phyloP scores from a whole-genome alignment of 2,888 invertebrate species.

The Physocephala rufipes region DNA sequence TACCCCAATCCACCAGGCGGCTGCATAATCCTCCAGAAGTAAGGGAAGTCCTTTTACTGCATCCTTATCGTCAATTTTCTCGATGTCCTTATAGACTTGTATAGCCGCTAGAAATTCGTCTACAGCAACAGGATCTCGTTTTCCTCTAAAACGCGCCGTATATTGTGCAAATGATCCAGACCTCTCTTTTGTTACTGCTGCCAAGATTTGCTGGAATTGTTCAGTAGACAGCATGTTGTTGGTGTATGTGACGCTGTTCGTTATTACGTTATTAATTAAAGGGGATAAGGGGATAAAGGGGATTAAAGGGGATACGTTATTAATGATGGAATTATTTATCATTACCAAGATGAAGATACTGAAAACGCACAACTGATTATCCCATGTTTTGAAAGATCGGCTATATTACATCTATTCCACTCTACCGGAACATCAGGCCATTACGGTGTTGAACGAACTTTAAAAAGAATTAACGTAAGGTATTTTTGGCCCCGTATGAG shows the following conservation, averaged over 20 bases:
- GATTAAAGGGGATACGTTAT: constrained; percentile 1
- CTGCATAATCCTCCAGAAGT: constrained; percentile 41
- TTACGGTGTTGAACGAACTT: too few relatives aligned
- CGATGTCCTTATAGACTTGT: constrained; percentile 41
- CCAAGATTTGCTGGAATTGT: constrained; percentile 29
- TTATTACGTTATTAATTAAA: too few relatives aligned
- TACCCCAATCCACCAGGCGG: constrained; percentile 45
- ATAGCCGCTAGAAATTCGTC: constrained; percentile 40
- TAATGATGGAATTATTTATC: constrained; percentile 1
- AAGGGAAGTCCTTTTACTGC: constrained; percentile 42
- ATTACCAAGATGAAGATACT: not conserved
- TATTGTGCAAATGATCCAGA: constrained; percentile 36
- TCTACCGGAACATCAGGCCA: too few relatives aligned
- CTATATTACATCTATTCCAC: too few relatives aligned
- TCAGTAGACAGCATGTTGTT: constrained; percentile 21
- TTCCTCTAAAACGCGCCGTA: constrained; percentile 33
- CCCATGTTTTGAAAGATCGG: too few relatives aligned
- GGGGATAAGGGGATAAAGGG: too few relatives aligned
- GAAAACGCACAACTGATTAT: too few relatives aligned
- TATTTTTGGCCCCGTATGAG: too few relatives aligned
- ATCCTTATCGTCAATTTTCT: constrained; percentile 38
- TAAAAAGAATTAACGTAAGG: too few relatives aligned
- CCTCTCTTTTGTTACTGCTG: constrained; percentile 16
- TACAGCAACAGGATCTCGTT: constrained; percentile 38
- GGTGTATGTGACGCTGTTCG: not conserved